These are phyloP conservation scores for Eilema sororculum DNA, from an alignment of 2,888 invertebrate species.

Conservation along the genomic window DNA sequence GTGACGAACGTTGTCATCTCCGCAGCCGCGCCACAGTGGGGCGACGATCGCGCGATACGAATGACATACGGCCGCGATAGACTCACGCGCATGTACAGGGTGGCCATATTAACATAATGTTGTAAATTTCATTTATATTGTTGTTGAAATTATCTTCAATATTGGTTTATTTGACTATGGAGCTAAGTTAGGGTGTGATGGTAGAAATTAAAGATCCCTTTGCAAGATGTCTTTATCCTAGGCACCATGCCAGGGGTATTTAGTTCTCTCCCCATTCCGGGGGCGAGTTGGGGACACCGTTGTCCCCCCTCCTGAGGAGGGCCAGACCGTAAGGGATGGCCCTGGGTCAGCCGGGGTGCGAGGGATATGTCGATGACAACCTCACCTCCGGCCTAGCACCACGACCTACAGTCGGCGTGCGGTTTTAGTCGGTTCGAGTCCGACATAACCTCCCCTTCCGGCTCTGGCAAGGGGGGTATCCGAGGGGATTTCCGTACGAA, in stretches of 20 bases:
- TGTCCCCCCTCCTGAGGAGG: too few species aligned
- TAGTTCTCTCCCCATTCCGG: too few species aligned
- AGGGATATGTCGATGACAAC: too few species aligned
- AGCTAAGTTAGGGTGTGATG: background rate
- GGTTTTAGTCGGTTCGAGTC: too few species aligned
- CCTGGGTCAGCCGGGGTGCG: too few species aligned
- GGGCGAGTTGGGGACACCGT: too few species aligned
- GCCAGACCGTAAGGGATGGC: too few species aligned
- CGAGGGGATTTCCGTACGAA: too few species aligned
- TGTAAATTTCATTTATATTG: background rate
- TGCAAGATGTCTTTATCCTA: background rate
- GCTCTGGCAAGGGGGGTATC: too few species aligned
- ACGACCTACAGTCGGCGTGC: too few species aligned
- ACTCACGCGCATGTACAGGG: slow-evolving; percentile 60
- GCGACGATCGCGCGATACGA: slow-evolving; percentile 76
- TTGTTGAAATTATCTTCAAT: background rate
- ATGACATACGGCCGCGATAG: slow-evolving; percentile 74
- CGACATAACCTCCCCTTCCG: too few species aligned
- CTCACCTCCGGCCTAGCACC: too few species aligned
- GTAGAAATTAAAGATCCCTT: background rate
- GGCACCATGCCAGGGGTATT: background rate
- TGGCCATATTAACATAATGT: slow-evolving; percentile 54
- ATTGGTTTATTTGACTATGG: background rate
- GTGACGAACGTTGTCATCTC: slow-evolving; percentile 46
- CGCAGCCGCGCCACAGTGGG: slow-evolving; percentile 56